phyloP scores from a whole-genome alignment of 2,113 vertebrate genomes.

The Asarcornis scutulata region DNA sequence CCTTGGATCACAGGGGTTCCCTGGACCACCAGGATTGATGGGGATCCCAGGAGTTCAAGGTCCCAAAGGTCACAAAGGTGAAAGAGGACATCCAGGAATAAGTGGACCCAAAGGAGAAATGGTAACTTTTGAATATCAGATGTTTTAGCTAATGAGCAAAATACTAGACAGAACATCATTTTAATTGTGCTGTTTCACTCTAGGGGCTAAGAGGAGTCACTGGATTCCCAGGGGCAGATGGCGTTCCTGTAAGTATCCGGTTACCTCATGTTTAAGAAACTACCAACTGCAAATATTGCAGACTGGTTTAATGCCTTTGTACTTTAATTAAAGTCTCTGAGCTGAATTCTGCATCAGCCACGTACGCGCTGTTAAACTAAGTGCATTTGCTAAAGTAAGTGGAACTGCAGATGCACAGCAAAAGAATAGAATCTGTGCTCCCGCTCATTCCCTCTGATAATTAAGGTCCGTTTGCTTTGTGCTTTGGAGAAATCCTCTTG shows the following conservation, averaged over 20 bases:
- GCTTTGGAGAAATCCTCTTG: neutral
- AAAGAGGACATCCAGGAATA: slow-evolving; percentile 80
- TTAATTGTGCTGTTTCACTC: slow-evolving; percentile 35
- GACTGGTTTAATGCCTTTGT: slow-evolving; percentile 1
- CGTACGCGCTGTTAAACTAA: neutral
- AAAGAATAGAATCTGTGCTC: neutral
- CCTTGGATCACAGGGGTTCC: slow-evolving; percentile 84
- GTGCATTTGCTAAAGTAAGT: neutral
- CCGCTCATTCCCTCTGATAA: neutral
- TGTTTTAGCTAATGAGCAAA: neutral
- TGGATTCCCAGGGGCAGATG: slow-evolving; percentile 90
- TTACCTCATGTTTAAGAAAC: slow-evolving; percentile 29
- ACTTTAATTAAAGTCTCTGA: slow-evolving; percentile 15
- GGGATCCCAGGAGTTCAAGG: slow-evolving; percentile 89
- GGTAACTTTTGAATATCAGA: slow-evolving; percentile 73
- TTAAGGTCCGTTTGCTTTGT: neutral
- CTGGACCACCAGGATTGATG: slow-evolving; percentile 83
- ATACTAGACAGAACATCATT: neutral
- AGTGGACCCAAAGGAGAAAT: slow-evolving; percentile 87
- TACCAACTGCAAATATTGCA: neutral
- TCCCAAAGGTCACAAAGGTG: slow-evolving; percentile 90
- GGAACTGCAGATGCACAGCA: neutral
- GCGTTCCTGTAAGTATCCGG: slow-evolving; percentile 88
- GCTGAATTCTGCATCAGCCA: neutral
- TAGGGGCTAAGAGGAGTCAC: slow-evolving; percentile 92